Conservation (phyloP, 2,113 vertebrate species). For the Eira barbara region DNA sequence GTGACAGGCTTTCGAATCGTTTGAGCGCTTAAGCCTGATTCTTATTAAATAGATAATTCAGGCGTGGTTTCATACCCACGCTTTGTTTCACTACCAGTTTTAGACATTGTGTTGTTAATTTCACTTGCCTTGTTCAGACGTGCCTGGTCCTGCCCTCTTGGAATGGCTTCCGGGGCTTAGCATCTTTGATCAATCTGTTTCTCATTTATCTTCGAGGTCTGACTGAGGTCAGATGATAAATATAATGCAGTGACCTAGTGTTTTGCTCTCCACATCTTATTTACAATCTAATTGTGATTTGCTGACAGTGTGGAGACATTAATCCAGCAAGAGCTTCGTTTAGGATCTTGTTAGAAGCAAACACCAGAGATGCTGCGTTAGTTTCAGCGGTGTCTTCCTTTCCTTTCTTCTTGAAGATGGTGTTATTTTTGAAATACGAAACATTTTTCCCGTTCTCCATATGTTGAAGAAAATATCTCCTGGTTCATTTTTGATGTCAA, state of each 20-base stretch:
- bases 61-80: background rate
- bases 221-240: background rate
- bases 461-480: conserved; percentile 38
- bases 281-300: conserved; percentile 13
- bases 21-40: background rate
- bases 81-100: background rate
- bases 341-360: background rate
- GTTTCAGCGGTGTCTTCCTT: background rate
- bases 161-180: background rate
- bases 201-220: background rate
- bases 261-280: background rate
- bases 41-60: background rate
- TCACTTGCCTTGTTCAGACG: background rate
- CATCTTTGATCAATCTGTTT: background rate
- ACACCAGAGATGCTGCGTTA: background rate
- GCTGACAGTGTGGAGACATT: background rate
- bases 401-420: background rate
- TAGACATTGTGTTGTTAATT: background rate
- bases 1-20: background rate
- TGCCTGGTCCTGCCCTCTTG: background rate
- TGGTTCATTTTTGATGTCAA: background rate
- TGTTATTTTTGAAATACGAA: conserved; percentile 12
- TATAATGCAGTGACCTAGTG: background rate
- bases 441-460: background rate
- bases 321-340: background rate